A percentile compares a stretch with the other conserved stretches of the same genome.
Conservation (phyloP, 2,113 vertebrate genomes). For the Ploceus nigricollis region DNA sequence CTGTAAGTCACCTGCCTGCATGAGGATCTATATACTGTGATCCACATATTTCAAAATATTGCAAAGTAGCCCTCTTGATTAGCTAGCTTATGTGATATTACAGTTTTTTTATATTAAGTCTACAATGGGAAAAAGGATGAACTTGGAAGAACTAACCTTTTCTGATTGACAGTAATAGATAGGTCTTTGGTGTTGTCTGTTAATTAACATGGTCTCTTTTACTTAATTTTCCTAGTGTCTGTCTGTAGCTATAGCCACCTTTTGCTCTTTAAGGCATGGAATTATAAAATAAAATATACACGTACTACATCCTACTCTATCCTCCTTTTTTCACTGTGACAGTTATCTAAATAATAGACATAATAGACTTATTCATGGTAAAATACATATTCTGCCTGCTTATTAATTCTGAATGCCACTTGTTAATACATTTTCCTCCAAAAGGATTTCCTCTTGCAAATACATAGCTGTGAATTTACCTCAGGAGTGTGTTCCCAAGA, state of each 20-base stretch:
- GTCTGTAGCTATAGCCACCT: neutral
- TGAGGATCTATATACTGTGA: neutral
- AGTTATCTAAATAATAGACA: neutral
- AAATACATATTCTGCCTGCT: neutral
- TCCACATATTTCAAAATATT: neutral
- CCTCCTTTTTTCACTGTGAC: neutral
- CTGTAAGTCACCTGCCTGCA: neutral
- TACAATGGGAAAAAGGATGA: neutral
- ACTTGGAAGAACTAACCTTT: conserved; percentile 9
- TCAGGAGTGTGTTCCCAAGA: neutral
- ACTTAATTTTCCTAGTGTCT: neutral
- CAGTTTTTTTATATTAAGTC: neutral
- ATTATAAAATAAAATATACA: neutral
- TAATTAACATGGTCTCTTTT: neutral
- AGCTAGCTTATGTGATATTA: neutral
- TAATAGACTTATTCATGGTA: neutral
- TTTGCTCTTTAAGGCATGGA: neutral
- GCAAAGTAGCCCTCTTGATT: neutral
- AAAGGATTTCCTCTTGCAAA: neutral
- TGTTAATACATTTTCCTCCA: neutral
- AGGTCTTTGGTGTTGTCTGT: neutral
- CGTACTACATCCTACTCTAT: neutral
- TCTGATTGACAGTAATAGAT: neutral
- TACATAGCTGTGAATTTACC: neutral
- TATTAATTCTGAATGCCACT: neutral